Percentiles rank a stretch among this genome's conserved stretches.
Evolutionary conservation across 2,888 invertebrate genomes (phyloP).

Genomic region (Xiphydria camelus): DNA sequence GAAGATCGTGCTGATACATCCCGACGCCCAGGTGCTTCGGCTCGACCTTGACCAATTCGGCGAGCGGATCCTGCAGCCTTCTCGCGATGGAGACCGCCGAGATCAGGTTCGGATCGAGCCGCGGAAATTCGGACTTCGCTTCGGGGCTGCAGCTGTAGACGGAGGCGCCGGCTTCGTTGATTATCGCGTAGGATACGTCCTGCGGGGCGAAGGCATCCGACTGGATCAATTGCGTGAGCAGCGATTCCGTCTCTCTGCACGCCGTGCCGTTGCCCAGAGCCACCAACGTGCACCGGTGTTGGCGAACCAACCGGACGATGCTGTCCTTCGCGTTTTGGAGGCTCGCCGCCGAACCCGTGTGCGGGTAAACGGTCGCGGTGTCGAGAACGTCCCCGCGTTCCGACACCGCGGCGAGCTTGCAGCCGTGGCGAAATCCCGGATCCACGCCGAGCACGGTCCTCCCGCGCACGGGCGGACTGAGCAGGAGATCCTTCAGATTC

Average conservation of each 20-base stretch:
- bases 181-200: constrained; percentile 75
- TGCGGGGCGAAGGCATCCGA: constrained; percentile 62
- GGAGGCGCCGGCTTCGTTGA: constrained; percentile 89
- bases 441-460: constrained; percentile 83
- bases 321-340: constrained; percentile 57
- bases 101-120: constrained; percentile 81
- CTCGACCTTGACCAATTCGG: constrained; percentile 91
- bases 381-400: constrained; percentile 71
- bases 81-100: constrained; percentile 79
- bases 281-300: constrained; percentile 73
- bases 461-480: constrained; percentile 80
- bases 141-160: constrained; percentile 87
- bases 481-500: constrained; percentile 81
- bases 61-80: constrained; percentile 86
- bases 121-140: constrained; percentile 81
- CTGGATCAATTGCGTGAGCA: constrained; percentile 67
- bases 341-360: constrained; percentile 36
- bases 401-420: constrained; percentile 84
- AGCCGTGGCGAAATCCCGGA: constrained; percentile 88
- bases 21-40: constrained; percentile 92
- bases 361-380: constrained; percentile 72
- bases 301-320: constrained; percentile 62
- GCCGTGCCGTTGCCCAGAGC: constrained; percentile 91
- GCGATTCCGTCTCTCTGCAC: constrained; percentile 83
- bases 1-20: constrained; percentile 93